phyloP scores from a whole-genome alignment of 2,888 invertebrate genomes.

The Macropis europaea region DNA sequence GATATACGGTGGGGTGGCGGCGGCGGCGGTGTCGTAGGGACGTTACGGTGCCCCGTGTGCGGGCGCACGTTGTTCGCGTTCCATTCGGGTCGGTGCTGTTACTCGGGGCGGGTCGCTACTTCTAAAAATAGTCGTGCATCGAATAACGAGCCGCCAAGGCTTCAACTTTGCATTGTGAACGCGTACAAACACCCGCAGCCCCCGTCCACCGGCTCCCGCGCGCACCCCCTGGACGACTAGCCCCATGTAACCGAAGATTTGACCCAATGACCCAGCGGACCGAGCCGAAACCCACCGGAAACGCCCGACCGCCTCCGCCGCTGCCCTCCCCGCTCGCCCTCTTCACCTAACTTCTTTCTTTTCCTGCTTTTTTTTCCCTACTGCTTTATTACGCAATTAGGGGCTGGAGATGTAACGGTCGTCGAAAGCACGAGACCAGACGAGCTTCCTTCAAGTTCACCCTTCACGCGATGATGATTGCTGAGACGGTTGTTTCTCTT shows the following conservation, averaged over 20 bases:
- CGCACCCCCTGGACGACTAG: conserved; percentile 59
- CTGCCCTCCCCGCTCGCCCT: neutral
- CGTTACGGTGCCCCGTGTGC: too few species aligned
- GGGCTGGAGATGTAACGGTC: too few species aligned
- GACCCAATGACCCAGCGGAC: conserved; percentile 77
- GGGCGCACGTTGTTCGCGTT: too few species aligned
- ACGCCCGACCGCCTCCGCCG: neutral
- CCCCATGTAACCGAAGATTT: conserved; percentile 74
- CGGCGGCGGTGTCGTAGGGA: too few species aligned
- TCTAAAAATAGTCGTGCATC: conserved; percentile 65
- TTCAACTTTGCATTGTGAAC: conserved; percentile 74
- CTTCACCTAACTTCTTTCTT: neutral
- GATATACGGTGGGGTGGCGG: too few species aligned
- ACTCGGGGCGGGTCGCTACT: conserved; percentile 48
- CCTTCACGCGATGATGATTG: too few species aligned
- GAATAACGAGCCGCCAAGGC: conserved; percentile 59
- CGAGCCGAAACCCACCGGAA: conserved; percentile 64
- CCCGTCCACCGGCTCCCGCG: too few species aligned
- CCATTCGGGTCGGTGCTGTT: conserved; percentile 23
- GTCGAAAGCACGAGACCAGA: too few species aligned
- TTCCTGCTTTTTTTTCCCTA: neutral
- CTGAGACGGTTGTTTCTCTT: too few species aligned
- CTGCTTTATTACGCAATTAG: too few species aligned
- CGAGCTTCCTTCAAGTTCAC: too few species aligned
- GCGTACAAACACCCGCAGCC: conserved; percentile 52